These are phyloP conservation scores for Percopsis omiscomaycus DNA, from an alignment of 2,797 vertebrate genomes.

Conservation along the genomic window DNA sequence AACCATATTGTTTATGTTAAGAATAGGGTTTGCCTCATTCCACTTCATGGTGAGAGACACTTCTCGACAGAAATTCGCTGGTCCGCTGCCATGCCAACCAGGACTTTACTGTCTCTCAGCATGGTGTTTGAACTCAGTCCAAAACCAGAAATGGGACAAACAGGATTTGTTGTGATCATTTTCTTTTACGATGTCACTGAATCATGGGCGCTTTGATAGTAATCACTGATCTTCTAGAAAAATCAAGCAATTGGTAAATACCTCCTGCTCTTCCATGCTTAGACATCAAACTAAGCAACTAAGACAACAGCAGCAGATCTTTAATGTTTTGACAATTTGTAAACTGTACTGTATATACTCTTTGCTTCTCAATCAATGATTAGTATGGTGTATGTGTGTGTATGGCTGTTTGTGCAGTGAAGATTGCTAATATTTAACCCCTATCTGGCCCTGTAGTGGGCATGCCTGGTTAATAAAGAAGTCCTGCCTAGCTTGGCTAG, in stretches of 20 bases:
- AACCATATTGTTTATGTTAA: conserved; percentile 50
- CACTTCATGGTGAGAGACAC: conserved; percentile 41
- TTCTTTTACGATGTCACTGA: background rate
- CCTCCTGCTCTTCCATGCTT: no score
- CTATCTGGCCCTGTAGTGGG: conserved; percentile 37
- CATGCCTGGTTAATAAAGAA: conserved; percentile 44
- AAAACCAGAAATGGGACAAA: conserved; percentile 19
- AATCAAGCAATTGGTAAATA: no score
- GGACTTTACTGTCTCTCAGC: conserved; percentile 1
- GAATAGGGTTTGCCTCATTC: conserved; percentile 31
- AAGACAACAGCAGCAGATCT: no score
- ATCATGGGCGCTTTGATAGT: background rate
- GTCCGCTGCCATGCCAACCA: conserved; percentile 9
- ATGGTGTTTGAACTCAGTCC: conserved; percentile 7
- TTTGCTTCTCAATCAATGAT: no score
- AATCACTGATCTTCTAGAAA: background rate
- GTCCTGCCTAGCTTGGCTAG: conserved; percentile 23
- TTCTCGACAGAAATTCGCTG: no score
- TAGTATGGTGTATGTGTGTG: no score
- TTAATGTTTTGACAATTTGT: no score
- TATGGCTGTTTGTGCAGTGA: no score
- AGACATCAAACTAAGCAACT: no score
- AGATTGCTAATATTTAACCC: conserved; percentile 22
- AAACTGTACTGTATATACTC: no score
- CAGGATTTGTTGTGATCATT: background rate